phyloP scores from a whole-genome alignment of 2,797 vertebrate genomes.

The Aulostomus chinensis region DNA sequence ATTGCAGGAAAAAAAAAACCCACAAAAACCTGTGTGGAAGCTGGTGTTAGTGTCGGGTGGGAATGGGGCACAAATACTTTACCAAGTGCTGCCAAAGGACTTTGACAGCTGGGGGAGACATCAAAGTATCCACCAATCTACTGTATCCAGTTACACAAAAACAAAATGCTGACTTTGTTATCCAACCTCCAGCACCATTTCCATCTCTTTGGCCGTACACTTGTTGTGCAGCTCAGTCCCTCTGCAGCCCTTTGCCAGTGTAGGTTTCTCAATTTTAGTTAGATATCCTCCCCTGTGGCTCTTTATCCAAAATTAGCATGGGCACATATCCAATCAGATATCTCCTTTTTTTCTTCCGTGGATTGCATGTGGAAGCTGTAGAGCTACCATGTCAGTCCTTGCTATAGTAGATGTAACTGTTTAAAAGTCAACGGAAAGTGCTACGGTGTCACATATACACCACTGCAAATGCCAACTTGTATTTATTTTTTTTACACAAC shows the following conservation, averaged over 20 bases:
- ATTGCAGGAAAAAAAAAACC: no score
- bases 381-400: constrained; percentile 55
- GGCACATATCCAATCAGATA: constrained; percentile 53
- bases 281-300: constrained; percentile 36
- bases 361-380: constrained; percentile 48
- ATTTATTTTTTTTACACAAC: no score
- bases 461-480: no score
- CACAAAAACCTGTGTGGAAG: no score
- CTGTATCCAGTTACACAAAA: constrained; percentile 23
- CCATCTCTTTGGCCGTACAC: neutral
- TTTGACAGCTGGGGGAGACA: neutral
- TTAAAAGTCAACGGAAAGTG: constrained; percentile 29
- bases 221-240: neutral
- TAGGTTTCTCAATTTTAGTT: constrained; percentile 26
- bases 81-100: neutral
- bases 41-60: no score
- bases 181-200: constrained; percentile 8
- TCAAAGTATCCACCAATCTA: neutral
- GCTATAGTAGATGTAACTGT: constrained; percentile 47
- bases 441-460: neutral
- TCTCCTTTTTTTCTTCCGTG: constrained; percentile 31
- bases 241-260: constrained; percentile 8
- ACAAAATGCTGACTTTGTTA: constrained; percentile 11
- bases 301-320: constrained; percentile 58
- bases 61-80: no score